Evolutionary conservation across 2,113 vertebrate species (phyloP), one percentile per base, ranked within the genome.

Genomic region (Pomatostomus ruficeps): DNA sequence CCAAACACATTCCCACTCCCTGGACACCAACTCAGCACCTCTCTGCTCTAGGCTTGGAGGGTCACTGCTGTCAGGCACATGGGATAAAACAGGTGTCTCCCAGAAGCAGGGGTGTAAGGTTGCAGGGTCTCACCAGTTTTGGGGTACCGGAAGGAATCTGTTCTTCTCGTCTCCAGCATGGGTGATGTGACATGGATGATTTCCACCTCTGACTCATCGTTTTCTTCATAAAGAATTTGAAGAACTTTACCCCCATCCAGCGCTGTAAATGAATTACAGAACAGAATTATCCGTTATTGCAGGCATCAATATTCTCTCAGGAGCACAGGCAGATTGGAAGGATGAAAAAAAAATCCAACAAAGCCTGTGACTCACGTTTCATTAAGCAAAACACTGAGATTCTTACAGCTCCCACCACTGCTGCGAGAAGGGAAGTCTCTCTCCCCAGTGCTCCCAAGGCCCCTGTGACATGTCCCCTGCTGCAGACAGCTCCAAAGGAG

Each of bases 101-200:
- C 62, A 88, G 82, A 75, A 67, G 65, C 2, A 80, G 31, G 49
- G 9, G 29, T 6, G 17, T 12, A 49, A 74, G 12, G 33, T 15
- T 76, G 35, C 38, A 36, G 59, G n/a, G 76, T 36, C 96, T 95
- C 95, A 98, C 98, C 98, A 75, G 98, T 98, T 97, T 98, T 98
- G 78, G 98, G 98, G 73, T 98, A 98, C 42, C 98, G 97, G 78
- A 98, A 98, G 28, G 98, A 98, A 97, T 98, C 98, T 57, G 98
- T 98, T 93, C 97, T 98, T 71, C 98, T 98, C 15, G 98, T 98
- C 95, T 98, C 98, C 97, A 98, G 81, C 98, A 98, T 97, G 62
- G 98, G 98, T 0, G 98, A 98, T 8, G 98, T 98, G 81, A 98
- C 98, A 49, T 98, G 98, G 94, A 98, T 98, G 80, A 98, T 98